Evolutionary conservation across 2,797 vertebrate species (phyloP).

Genomic region (Pangasius sanitwongsei): DNA sequence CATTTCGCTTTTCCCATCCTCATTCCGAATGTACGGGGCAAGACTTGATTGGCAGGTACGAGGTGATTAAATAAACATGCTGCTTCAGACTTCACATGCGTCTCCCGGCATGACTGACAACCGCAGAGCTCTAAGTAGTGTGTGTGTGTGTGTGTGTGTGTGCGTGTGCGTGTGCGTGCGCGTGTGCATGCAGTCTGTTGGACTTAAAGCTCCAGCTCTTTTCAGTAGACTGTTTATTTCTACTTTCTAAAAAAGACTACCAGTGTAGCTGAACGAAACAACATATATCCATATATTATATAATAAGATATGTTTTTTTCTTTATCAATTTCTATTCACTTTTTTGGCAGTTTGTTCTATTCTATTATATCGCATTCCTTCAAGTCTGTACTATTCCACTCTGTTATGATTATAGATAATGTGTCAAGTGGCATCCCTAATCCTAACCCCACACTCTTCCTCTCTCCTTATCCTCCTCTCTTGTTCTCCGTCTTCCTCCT

Average conservation of each 20-base stretch:
- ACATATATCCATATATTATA: background rate
- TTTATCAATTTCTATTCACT: background rate
- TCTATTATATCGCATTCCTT: background rate
- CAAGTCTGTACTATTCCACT: background rate
- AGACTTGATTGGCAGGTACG: slow-evolving; percentile 58
- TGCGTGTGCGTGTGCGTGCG: slow-evolving; percentile 3
- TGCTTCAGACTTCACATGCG: slow-evolving; percentile 57
- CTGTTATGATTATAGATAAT: background rate
- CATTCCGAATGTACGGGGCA: slow-evolving; percentile 52
- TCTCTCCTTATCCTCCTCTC: slow-evolving; percentile 34
- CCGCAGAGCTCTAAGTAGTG: slow-evolving; percentile 39
- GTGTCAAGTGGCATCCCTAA: background rate
- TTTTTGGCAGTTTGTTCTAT: background rate
- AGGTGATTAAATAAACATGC: slow-evolving; percentile 60
- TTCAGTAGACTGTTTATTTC: slow-evolving; percentile 63
- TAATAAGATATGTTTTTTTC: background rate
- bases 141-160: slow-evolving; percentile 12
- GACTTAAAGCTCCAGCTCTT: slow-evolving; percentile 65
- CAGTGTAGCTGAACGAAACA: slow-evolving; percentile 36
- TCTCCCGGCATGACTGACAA: slow-evolving; percentile 57
- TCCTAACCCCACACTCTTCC: background rate
- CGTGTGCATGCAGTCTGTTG: slow-evolving; percentile 42
- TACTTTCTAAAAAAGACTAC: slow-evolving; percentile 41
- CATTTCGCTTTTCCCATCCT: slow-evolving; percentile 45
- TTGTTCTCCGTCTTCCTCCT: slow-evolving; percentile 43